Evolutionary conservation across 2,113 vertebrate genomes (phyloP).

Genomic region (Oryzias woworae): DNA sequence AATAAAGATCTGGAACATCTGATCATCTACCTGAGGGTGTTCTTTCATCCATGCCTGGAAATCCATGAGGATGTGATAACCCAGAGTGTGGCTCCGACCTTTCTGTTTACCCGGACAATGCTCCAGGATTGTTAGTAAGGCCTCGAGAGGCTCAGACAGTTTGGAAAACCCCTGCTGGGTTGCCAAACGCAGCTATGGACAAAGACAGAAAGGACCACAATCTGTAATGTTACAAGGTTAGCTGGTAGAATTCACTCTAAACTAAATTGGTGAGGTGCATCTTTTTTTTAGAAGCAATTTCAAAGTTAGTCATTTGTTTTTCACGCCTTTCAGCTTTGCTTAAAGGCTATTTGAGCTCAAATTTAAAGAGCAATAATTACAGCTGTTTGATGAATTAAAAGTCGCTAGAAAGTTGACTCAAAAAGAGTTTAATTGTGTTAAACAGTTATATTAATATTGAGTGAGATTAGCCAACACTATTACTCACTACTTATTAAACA

Average conservation of each 20-base stretch:
- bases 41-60: conserved; percentile 70
- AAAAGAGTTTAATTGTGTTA: neutral
- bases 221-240: conserved; percentile 1
- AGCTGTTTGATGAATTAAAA: neutral
- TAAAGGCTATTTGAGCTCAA: neutral
- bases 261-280: no score
- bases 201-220: conserved; percentile 5
- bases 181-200: conserved; percentile 55
- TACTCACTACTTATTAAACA: neutral
- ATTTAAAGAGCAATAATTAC: neutral
- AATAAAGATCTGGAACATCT: neutral
- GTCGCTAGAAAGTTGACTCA: neutral
- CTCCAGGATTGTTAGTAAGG: conserved; percentile 71
- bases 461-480: no score
- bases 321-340: no score
- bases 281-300: no score
- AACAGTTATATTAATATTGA: no score
- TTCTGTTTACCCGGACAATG: conserved; percentile 64
- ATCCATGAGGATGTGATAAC: conserved; percentile 66
- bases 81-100: conserved; percentile 60
- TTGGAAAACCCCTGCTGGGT: conserved; percentile 68
- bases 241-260: neutral
- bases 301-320: no score
- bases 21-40: conserved; percentile 48
- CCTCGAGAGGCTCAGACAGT: conserved; percentile 65